Percentiles rank a stretch among this genome's conserved stretches.
Evolutionary conservation across 2,888 invertebrate genomes (phyloP).

Genomic region (Pogonocherus hispidulus): DNA sequence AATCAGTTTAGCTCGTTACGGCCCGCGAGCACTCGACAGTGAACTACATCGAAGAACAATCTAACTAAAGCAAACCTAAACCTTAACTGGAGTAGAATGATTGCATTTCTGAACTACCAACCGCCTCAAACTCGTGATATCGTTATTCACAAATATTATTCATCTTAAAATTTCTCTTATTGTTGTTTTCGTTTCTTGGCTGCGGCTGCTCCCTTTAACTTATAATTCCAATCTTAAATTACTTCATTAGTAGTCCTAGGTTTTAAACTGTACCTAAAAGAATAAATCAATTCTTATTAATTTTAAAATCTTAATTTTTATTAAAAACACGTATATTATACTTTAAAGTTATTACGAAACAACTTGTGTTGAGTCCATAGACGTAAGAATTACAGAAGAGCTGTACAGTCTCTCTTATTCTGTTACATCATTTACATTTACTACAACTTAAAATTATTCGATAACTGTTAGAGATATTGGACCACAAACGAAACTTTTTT

Average conservation of each 20-base stretch:
- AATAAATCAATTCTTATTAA: no score
- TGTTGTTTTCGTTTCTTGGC: slow-evolving; percentile 42
- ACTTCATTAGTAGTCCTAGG: slow-evolving; percentile 16
- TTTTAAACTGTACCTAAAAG: slow-evolving; percentile 7
- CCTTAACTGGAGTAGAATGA: slow-evolving; percentile 71
- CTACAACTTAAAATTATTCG: no score
- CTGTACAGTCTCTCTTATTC: no score
- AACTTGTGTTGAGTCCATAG: no score
- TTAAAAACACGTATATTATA: no score
- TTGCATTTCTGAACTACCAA: slow-evolving; percentile 67
- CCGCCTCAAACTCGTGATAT: slow-evolving; percentile 52
- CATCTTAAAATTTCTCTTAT: slow-evolving; percentile 54
- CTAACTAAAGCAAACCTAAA: slow-evolving; percentile 70
- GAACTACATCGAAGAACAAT: slow-evolving; percentile 69
- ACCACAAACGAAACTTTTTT: no score
- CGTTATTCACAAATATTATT: slow-evolving; percentile 64
- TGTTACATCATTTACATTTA: no score
- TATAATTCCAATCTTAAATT: slow-evolving; percentile 61
- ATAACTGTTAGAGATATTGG: no score
- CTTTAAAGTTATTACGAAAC: no score
- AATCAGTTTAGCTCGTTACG: slow-evolving; percentile 70
- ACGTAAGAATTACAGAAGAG: no score
- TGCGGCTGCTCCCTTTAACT: slow-evolving; percentile 49
- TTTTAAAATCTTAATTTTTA: no score
- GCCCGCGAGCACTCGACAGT: slow-evolving; percentile 69